Evolutionary conservation across 2,888 invertebrate genomes (phyloP).

Genomic region (Ennomos quercinarius): DNA sequence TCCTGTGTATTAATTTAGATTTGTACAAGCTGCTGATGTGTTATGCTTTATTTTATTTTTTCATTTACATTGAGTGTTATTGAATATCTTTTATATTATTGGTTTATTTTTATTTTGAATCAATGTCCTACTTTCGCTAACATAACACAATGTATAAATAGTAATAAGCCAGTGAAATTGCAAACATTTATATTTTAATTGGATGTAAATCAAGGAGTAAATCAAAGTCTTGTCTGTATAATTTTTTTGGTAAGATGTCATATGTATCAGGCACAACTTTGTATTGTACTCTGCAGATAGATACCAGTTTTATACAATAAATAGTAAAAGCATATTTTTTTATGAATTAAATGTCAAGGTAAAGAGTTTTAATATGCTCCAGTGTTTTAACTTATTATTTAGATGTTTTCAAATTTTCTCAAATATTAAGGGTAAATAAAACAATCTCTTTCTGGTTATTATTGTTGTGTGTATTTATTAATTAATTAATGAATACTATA

Average conservation of each 20-base stretch:
- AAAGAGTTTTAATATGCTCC: background rate
- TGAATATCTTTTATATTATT: too few relatives aligned
- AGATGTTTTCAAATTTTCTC: background rate
- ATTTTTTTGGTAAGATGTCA: conserved; percentile 17
- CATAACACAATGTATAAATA: too few relatives aligned
- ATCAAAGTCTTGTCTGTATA: conserved; percentile 8
- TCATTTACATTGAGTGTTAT: too few relatives aligned
- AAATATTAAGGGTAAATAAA: background rate
- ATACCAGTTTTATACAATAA: background rate
- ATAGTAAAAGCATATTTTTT: background rate
- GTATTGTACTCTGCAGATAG: background rate
- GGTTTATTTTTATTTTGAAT: too few relatives aligned
- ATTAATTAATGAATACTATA: conserved; percentile 20
- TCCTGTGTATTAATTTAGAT: background rate
- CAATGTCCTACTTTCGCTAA: too few relatives aligned
- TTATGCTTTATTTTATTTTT: too few relatives aligned
- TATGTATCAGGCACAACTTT: conserved; percentile 11
- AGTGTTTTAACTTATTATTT: background rate
- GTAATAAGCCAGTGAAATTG: too few relatives aligned
- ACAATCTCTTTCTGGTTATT: background rate
- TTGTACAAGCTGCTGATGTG: background rate
- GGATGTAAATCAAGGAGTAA: too few relatives aligned
- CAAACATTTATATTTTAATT: too few relatives aligned
- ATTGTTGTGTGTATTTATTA: conserved; percentile 1
- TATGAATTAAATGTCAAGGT: background rate